Base-by-base conservation (phyloP, 2,113 vertebrate genomes). In the Thymallus thymallus region DNA sequence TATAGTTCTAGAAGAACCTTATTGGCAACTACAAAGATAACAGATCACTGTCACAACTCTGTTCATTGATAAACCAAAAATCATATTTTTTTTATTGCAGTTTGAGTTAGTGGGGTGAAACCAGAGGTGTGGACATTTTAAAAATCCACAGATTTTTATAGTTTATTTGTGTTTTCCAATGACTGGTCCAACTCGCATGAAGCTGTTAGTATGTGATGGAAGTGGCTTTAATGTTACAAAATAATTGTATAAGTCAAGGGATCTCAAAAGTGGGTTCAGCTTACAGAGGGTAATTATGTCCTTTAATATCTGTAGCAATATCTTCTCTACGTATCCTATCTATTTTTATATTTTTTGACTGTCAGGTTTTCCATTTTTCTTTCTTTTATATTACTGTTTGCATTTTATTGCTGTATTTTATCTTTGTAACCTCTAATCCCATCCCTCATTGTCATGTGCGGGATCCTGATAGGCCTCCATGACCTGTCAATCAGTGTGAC, bases 301-400 rank as follows among this genome's bases (percentile, higher is more conserved):
- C 76, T 82, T 51, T 82, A 83, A 80, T 84, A 87, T 86, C 76
- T 79, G 83, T 80, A 88, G 88, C 77, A 77, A 76, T 89, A 86
- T 90, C 80, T 88, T 91, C 90, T 88, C 87, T 89, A 88, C 90
- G 84, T 89, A 90, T 85, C 74, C 71, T 88, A 85, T 86, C 82
- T 26, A 86, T 89, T 92, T 93, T 89, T 92, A 87, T 90, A 90
- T 90, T 90, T 90, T 87, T 89, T 82, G 73, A 90, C 81, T 82
- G 72, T 85, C 75, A 2, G 13, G 82, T 88, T 85, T 87, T 78
- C 78, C 85, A 85, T 86, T 69, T 41, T 74, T 81, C 71, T 90
- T 92, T 86, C 71, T 90, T 91, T 89, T 63, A 86, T 87, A 88
- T 32, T 76, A 68, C 72, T 70, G 56, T 81, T 78, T 88, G 85